Base-by-base conservation (phyloP, 1,140 invertebrate genomes). In the Asbolus verrucosus region DNA sequence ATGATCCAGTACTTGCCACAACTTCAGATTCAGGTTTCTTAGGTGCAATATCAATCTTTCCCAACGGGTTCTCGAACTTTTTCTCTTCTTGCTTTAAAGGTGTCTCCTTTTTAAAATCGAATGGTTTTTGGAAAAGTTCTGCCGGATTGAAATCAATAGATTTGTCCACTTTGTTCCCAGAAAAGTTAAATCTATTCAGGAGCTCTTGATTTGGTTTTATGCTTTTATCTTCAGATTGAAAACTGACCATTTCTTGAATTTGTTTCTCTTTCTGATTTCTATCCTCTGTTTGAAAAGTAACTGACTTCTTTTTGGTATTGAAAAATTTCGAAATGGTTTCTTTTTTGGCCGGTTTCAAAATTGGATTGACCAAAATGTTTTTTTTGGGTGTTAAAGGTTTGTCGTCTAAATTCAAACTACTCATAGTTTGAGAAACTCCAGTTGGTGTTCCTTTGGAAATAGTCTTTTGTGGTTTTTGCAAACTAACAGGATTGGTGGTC, bases 291-390 rank as follows among this genome's bases (percentile, higher is more conserved):
- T 54, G 46, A 13, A 54, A 54, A 1, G 46, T 54, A n/a, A 54
- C 46, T 1, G 46, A 27, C 13, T 54, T 54, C 13, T 54, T 54
- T 11, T 27, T 54, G 6, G 46, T n/a, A 30, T 24, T 27, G 11
- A 54, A 54, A 54, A 54, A 54, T 3, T 54, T 54, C 6, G 46
- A 54, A 27, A 54, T 21, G 27, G 11, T 54, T 54, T 27, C 21
- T 21, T 21, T 24, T 50, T 50, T 27, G 24, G 21, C 9, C 4
- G 19, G 46, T 54, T 54, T 54, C 21, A 54, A 14, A 13, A 54
- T 54, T 8, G 46, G 27, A 13, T n/a, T 13, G 11, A n/a, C 27
- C n/a, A 13, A 19, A 54, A 1, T 54, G 15, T 54, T 14, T 54
- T 27, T 54, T 14, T n/a, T n/a, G n/a, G 46, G 46, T 13, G 46